phyloP scores from a whole-genome alignment of 2,113 vertebrate genomes.

The Gobio gobio region DNA sequence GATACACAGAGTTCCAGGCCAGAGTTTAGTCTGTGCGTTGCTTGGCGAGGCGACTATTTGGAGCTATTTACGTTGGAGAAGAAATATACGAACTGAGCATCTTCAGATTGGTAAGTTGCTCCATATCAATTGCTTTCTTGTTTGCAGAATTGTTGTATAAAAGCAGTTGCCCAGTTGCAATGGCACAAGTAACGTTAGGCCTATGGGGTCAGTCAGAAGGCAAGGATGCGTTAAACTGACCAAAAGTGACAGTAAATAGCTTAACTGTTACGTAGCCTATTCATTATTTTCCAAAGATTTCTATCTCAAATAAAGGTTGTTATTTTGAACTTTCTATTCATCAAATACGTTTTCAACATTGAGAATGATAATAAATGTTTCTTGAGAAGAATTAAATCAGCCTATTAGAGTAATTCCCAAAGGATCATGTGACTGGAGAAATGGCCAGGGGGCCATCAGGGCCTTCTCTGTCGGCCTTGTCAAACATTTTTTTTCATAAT shows the following conservation, averaged over 20 bases:
- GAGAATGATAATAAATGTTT: not conserved
- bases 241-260: not conserved
- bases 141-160: not conserved
- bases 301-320: not conserved
- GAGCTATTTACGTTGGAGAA: too few relatives aligned
- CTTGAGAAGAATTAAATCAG: not conserved
- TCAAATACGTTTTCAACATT: not conserved
- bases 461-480: too few relatives aligned
- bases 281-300: not conserved
- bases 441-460: not conserved
- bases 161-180: not conserved
- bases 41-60: not conserved
- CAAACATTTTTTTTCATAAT: too few relatives aligned
- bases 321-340: not conserved
- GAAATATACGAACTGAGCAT: not conserved
- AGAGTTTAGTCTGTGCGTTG: not conserved
- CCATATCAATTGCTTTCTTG: not conserved
- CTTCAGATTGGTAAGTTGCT: not conserved
- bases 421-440: not conserved
- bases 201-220: not conserved
- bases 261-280: not conserved
- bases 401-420: not conserved
- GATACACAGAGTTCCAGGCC: not conserved
- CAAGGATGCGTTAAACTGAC: not conserved
- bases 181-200: not conserved